phyloP scores from a whole-genome alignment of 2,113 vertebrate species.

The Campylorhamphus procurvoides region DNA sequence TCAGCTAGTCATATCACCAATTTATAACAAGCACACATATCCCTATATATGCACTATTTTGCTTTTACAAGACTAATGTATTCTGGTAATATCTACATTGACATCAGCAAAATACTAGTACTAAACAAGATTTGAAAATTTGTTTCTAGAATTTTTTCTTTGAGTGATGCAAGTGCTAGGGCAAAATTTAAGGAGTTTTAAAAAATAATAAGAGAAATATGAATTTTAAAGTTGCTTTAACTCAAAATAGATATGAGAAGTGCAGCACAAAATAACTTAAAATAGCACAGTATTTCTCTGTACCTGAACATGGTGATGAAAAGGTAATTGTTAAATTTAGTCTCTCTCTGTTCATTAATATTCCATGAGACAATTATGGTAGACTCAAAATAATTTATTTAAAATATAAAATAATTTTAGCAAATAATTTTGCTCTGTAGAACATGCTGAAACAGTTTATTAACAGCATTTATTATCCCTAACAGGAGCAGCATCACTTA shows the following conservation, averaged over 20 bases:
- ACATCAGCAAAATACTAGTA: not conserved
- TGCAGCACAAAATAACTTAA: not conserved
- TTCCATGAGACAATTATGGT: not conserved
- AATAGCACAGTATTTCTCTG: not conserved
- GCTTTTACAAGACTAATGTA: not conserved
- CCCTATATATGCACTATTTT: not conserved
- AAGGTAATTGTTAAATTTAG: not conserved
- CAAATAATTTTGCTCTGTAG: not conserved
- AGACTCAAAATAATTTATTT: not conserved
- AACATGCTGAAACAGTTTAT: not conserved
- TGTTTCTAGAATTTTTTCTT: not conserved
- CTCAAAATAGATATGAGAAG: not conserved
- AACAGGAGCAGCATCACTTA: not conserved
- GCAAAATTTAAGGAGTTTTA: not conserved
- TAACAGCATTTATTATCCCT: not conserved
- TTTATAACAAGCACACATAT: not conserved
- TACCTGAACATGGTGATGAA: not conserved
- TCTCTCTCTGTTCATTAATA: constrained; percentile 3
- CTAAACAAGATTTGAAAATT: not conserved
- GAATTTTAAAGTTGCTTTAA: not conserved
- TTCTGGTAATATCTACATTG: not conserved
- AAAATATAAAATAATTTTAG: constrained; percentile 16
- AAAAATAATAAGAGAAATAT: not conserved
- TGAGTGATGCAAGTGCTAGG: not conserved
- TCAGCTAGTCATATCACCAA: not conserved